Evolutionary conservation across 2,888 invertebrate genomes (phyloP), one percentile per base, ranked within the genome.

Genomic region (Salpingus planirostris): DNA sequence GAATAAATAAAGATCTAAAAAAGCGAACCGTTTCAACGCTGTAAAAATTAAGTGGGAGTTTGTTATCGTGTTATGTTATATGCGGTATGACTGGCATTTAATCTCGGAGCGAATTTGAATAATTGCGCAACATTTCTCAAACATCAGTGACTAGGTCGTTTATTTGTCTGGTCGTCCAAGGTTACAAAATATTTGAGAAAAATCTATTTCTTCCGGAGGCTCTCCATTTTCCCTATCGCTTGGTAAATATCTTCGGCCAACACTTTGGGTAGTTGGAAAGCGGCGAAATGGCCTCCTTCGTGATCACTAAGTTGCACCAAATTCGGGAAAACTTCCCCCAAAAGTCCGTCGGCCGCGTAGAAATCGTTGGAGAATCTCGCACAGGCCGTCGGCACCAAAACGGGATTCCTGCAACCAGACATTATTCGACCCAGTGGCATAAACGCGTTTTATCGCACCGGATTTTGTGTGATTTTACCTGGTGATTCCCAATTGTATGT

Each of bases 251-350:
- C 87, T 0, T 71, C 62, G 2, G 82, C 76, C 15, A 91, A 50
- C 0, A 80, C 50, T 18, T 73, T 61, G 0, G 92, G 88, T 38
- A 74, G 66, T 56, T 92, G 86, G 33, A 88, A 65, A 0, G 88
- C 86, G 0, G 83, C 81, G 59, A 90, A 93, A 57, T 91, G 91
- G 0, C 92, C 92, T 2, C 73, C 67, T 0, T 71, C 66, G 15
- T 78, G 68, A 23, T 78, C 68, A 0, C 74, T 78, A 47, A 76
- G 76, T 29, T 78, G 80, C 3, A 84, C 63, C 29, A 88, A 60
- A 59, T 86, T 82, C 10, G 54, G 60, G 56, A 68, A 86, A 44
- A 75, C 76, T 2, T 71, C 58, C 13, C 62, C 59, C 2, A 85
- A 49, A 2, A 78, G 54, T 13, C 61, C 66, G 47, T 81, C 76